Evolutionary conservation across 2,797 vertebrate species (phyloP).

Genomic region (Macroramphosus scolopax): DNA sequence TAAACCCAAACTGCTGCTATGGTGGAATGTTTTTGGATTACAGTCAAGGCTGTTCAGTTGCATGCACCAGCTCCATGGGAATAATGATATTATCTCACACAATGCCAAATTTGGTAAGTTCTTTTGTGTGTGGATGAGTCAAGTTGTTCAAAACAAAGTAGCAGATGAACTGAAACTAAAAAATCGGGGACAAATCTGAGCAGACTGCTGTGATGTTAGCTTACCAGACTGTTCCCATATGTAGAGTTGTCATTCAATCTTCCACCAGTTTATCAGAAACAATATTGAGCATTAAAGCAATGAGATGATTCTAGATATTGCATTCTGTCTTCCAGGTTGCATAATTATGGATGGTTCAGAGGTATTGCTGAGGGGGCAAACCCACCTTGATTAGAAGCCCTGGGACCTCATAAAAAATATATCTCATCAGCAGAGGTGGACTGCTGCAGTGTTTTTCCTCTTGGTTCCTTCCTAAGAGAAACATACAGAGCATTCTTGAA

Average conservation of each 20-base stretch:
- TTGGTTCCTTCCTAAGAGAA: conserved; percentile 20
- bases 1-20: conserved; percentile 63
- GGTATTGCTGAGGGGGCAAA: conserved; percentile 5
- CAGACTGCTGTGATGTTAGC: conserved; percentile 44
- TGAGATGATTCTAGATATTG: conserved; percentile 18
- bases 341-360: conserved; percentile 7
- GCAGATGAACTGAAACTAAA: conserved; percentile 53
- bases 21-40: conserved; percentile 64
- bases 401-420: not conserved
- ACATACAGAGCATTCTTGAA: conserved; percentile 31
- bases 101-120: conserved; percentile 61
- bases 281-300: conserved; percentile 39
- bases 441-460: conserved; percentile 6
- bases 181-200: conserved; percentile 55
- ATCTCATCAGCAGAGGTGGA: conserved; percentile 7
- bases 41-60: conserved; percentile 44
- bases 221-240: conserved; percentile 49
- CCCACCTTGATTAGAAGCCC: conserved; percentile 23
- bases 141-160: conserved; percentile 52
- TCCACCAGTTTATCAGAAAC: conserved; percentile 29
- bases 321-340: conserved; percentile 21
- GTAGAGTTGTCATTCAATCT: conserved; percentile 29
- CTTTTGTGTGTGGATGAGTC: conserved; percentile 57
- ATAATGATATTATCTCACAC: conserved; percentile 59
- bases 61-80: conserved; percentile 42